Evolutionary conservation across 2,888 invertebrate genomes (phyloP).

Genomic region (Pterobdella sp.): DNA sequence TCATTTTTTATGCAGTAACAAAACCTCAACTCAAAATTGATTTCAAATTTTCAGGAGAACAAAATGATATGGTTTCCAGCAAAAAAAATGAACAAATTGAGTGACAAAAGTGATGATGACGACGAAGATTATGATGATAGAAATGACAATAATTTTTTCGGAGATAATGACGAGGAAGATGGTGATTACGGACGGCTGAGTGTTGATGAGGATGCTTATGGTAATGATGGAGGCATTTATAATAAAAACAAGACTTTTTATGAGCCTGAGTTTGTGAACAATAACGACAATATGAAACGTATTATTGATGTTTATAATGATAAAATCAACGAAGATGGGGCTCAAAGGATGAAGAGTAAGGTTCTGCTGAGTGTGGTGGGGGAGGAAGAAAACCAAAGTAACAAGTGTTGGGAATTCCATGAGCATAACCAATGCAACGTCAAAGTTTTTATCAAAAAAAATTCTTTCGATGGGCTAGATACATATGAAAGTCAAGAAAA

Average conservation of each 20-base stretch:
- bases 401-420: no score
- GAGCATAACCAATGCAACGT: no score
- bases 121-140: constrained; percentile 8
- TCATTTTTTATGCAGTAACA: neutral
- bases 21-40: no score
- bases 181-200: no score
- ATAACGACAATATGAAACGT: neutral
- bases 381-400: neutral
- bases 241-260: neutral
- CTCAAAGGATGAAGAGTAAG: neutral
- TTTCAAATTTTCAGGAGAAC: constrained; percentile 24
- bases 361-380: neutral
- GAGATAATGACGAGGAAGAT: neutral
- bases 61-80: constrained; percentile 28
- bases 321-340: neutral
- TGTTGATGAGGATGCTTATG: neutral
- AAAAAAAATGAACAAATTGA: constrained; percentile 17
- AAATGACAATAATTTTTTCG: no score
- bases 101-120: constrained; percentile 6
- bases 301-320: neutral
- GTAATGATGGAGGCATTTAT: no score
- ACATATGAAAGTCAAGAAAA: no score
- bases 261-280: neutral
- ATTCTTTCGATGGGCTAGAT: no score
- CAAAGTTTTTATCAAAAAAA: no score